Evolutionary conservation across 2,797 vertebrate genomes (phyloP), one percentile per base, ranked within the genome.

Genomic region (Melanotaenia parkinsoni): DNA sequence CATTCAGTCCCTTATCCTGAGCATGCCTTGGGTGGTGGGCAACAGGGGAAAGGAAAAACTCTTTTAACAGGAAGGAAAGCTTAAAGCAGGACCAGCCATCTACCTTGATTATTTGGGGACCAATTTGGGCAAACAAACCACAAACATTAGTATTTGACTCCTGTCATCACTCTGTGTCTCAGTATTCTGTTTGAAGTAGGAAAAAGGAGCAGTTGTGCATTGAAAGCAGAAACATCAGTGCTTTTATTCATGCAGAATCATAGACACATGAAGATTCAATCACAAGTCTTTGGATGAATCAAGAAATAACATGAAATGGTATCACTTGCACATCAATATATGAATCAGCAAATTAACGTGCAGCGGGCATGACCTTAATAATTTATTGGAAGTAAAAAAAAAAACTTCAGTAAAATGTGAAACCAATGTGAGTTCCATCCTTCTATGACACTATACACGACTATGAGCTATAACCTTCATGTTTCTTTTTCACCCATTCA

Each of bases 121-220:
- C 40, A 43, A 18, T 18, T 18, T 43, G 40, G 69, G 77, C 79
- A 77, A 81, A 82, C 79, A 81, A 74, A 77, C 80, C 81, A 78
- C 83, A 84, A 86, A 86, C 77, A 80, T 75, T 76, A 66, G 67
- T 69, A 72, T 89, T 88, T 84, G 86, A 82, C 76, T 86, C 45
- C 63, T 73, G 33, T 81, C 51, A 72, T 80, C 83, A 18, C 47
- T 53, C 63, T 54, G 75, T 68, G 65, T 86, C 76, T 47, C 51
- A 3, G 22, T 68, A 91, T 89, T 91, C 87, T 86, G 88, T 93
- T 91, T 90, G 89, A 92, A 88, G 89, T 87, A 72, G 45, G 67
- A 64, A 85, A 83, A 82, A 76, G 68, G 74, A 80, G 76, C 84
- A 71, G 81, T 79, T 60, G 76, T 61, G 81, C 85, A 85, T 92